Percentiles rank a stretch among this genome's conserved stretches.
These are phyloP conservation scores for Ceratitis capitata DNA, from an alignment of 1,140 invertebrate genomes.

Conservation along the genomic window DNA sequence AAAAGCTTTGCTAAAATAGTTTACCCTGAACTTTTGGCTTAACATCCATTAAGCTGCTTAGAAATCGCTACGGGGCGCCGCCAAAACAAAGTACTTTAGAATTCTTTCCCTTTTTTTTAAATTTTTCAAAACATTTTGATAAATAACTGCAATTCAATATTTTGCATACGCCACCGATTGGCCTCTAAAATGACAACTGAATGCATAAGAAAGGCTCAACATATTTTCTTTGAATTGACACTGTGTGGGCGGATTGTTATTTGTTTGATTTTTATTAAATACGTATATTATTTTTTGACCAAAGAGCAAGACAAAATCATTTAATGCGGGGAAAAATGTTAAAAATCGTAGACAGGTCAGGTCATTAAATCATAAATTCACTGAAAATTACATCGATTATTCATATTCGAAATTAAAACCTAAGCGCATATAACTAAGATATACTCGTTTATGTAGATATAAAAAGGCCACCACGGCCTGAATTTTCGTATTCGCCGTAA, in stretches of 20 bases:
- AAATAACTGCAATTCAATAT: background rate
- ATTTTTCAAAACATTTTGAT: constrained; percentile 4
- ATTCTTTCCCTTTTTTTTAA: background rate
- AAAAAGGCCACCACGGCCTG: too few relatives aligned
- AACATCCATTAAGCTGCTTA: background rate
- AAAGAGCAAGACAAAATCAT: background rate
- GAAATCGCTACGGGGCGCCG: constrained; percentile 13
- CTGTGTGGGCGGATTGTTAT: background rate
- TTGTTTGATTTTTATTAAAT: background rate
- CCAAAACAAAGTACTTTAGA: constrained; percentile 4
- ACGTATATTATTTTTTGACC: background rate
- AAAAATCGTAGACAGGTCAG: background rate
- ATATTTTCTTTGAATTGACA: background rate
- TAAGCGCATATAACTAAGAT: too few relatives aligned
- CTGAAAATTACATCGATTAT: too few relatives aligned
- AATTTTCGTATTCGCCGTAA: too few relatives aligned
- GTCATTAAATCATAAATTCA: too few relatives aligned
- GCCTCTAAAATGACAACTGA: background rate
- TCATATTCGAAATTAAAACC: too few relatives aligned
- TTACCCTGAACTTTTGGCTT: constrained; percentile 2
- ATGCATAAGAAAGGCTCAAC: background rate
- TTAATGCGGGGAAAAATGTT: background rate
- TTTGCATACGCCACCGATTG: background rate
- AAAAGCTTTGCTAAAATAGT: background rate
- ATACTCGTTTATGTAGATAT: too few relatives aligned